Evolutionary conservation across 2,113 vertebrate species (phyloP).

Genomic region (Amblyornis subalaris): DNA sequence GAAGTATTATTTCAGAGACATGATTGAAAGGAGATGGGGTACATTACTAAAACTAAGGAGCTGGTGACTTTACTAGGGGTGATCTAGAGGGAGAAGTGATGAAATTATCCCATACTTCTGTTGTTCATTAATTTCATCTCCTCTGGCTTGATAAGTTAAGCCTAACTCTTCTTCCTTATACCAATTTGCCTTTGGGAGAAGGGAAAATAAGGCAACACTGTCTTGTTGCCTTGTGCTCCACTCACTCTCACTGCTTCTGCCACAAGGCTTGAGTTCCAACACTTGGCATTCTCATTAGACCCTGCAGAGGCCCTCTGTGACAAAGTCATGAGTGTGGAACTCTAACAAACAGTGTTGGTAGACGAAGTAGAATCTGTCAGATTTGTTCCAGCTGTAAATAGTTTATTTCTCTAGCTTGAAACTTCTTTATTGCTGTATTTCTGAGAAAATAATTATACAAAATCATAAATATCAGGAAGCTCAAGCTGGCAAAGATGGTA

Average conservation of each 20-base stretch:
- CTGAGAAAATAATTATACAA: not conserved
- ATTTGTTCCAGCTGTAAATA: not conserved
- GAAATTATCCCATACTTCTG: not conserved
- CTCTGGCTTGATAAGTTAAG: not conserved
- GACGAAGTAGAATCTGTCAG: not conserved
- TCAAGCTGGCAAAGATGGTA: not conserved
- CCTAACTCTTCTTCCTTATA: not conserved
- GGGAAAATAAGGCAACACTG: fast-evolving
- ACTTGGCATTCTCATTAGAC: fast-evolving
- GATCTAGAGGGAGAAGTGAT: not conserved
- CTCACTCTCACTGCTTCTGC: not conserved
- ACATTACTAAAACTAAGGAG: not conserved
- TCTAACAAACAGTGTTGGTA: not conserved
- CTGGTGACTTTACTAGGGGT: not conserved
- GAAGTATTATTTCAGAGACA: not conserved
- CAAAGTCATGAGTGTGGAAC: too few relatives aligned
- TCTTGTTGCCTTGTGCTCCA: not conserved
- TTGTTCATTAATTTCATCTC: not conserved
- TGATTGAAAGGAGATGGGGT: not conserved
- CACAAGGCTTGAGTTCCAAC: not conserved
- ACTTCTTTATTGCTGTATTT: not conserved
- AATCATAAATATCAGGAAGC: not conserved
- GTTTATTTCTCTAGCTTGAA: not conserved
- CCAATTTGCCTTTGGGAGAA: not conserved
- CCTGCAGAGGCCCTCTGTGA: not conserved